Conservation (phyloP, 2,888 invertebrate species). For the Oligia latruncula region DNA sequence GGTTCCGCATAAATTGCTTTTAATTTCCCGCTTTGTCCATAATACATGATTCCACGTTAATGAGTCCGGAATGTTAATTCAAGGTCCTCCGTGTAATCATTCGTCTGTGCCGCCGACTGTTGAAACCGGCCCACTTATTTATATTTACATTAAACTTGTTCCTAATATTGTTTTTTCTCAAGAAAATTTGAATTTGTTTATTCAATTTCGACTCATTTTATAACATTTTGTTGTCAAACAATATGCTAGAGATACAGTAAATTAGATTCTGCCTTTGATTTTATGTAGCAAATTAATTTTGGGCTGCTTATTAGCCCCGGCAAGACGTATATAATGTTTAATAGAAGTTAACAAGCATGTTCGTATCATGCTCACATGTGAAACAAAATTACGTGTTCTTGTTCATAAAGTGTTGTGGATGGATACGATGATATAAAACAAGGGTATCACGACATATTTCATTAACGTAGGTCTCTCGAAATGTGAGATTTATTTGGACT, state of each 20-base stretch:
- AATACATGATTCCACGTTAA: conserved; percentile 70
- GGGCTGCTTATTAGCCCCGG: conserved; percentile 56
- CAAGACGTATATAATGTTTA: conserved; percentile 56
- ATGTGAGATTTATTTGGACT: conserved; percentile 7
- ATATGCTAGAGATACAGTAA: conserved; percentile 62
- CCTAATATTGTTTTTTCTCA: conserved; percentile 61
- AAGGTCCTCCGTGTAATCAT: conserved; percentile 69
- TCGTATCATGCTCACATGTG: conserved; percentile 16
- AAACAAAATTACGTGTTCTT: background rate
- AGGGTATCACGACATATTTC: background rate
- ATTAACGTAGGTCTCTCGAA: background rate
- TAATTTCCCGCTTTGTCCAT: conserved; percentile 73
- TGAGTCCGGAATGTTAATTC: conserved; percentile 73
- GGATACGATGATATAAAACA: background rate
- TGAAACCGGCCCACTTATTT: conserved; percentile 67
- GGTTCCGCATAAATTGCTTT: conserved; percentile 73
- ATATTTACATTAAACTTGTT: conserved; percentile 66
- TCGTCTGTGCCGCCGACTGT: conserved; percentile 57
- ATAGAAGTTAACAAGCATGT: conserved; percentile 58
- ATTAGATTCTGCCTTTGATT: conserved; percentile 68
- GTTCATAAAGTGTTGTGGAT: background rate
- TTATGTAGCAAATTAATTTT: conserved; percentile 66
- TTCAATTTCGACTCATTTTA: conserved; percentile 66
- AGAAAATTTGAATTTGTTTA: conserved; percentile 67
- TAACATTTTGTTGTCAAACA: conserved; percentile 69